Base-by-base conservation (phyloP, 2,888 invertebrate species). In the Flabesymbios commensalis region DNA sequence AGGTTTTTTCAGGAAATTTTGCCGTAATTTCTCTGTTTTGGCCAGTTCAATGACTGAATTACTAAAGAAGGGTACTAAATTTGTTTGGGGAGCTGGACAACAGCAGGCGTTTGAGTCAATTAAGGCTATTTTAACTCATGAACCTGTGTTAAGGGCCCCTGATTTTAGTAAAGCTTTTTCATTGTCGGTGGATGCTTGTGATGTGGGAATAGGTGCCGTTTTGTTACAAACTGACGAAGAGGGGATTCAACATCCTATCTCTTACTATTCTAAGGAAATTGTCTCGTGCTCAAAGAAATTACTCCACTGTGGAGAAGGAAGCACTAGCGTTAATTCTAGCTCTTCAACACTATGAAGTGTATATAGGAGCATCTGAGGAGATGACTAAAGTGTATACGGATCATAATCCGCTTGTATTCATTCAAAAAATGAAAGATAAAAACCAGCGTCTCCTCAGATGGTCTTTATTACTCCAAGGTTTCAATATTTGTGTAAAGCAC, bases 221-320 rank as follows among this genome's bases (percentile, higher is more conserved):
- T 28, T 49, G 49, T 29, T 49, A 19, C 49, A 49, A 28, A 10
- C 10, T 7, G 49, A 41, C 5, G 41, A 14, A 10, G 3, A 42
- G 3, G 41, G 42, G 17, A 28, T 54, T 10, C 24, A n/a, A 7
- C 55, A 54, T 42, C 55, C 55, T 10, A 28, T 54, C 26, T 5
- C 42, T 54, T 54, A 42, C 26, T 54, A 42, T 28, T 54, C 55
- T 4, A 54, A 54, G 42, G 42, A 45, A n/a, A n/a, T n/a, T n/a
- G n/a, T n/a, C n/a, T n/a, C n/a, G n/a, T n/a, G n/a, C n/a, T n/a
- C n/a, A n/a, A 22, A 45, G 49, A 28, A 49, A 39, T 57, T 57
- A 57, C 29, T 59, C 60, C 17, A 59, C 60, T 22, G 59, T 59
- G 10, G 60, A 59, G 32, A 59, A 59, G 22, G 60, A 59, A 33